These are phyloP conservation scores for Sardina pilchardus DNA, from an alignment of 2,113 vertebrate genomes.

Conservation along the genomic window DNA sequence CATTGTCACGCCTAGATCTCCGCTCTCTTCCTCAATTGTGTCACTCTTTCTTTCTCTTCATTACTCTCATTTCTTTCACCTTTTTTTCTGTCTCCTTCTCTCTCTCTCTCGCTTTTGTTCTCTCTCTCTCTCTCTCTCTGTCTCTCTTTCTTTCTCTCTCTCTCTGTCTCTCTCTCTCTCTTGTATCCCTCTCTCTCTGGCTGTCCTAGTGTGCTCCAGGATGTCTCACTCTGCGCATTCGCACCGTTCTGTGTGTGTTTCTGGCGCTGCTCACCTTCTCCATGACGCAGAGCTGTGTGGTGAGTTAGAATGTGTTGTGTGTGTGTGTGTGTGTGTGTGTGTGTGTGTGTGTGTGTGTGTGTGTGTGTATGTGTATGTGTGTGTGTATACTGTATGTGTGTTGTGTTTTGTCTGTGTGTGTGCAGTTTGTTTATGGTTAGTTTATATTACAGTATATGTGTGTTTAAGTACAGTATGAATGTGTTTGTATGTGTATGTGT, in stretches of 20 bases:
- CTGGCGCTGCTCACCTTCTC: conserved; percentile 91
- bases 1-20: background rate
- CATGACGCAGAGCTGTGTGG: conserved; percentile 94
- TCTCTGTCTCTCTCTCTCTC: background rate
- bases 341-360: background rate
- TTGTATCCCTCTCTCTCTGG: background rate
- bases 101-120: background rate
- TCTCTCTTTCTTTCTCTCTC: background rate
- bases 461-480: too few relatives aligned
- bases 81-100: background rate
- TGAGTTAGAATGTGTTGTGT: conserved; percentile 65
- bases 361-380: background rate
- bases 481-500: background rate
- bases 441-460: too few relatives aligned
- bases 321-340: background rate
- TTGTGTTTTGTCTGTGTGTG: background rate
- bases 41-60: background rate
- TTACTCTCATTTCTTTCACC: background rate
- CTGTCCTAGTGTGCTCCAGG: conserved; percentile 87
- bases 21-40: background rate
- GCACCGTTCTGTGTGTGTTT: conserved; percentile 87
- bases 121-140: background rate
- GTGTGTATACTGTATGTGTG: background rate
- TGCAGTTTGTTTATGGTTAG: background rate
- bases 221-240: conserved; percentile 96